Conservation (phyloP, 2,797 vertebrate species). For the Melanotaenia nigrans region DNA sequence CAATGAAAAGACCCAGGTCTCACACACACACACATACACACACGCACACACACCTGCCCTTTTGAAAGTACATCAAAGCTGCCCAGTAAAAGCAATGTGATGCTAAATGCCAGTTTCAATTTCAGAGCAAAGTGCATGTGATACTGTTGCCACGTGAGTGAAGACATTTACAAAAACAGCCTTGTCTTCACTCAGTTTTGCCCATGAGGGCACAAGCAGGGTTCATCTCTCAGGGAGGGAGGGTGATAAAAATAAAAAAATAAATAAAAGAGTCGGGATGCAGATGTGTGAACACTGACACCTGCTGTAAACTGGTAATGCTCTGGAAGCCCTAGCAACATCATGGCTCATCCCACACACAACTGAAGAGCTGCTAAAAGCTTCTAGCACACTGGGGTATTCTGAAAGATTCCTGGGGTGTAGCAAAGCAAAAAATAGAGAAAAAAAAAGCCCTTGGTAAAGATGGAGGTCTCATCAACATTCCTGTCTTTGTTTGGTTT, state of each 20-base stretch:
- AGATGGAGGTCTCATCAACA: conserved; percentile 82
- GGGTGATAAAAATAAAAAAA: conserved; percentile 36
- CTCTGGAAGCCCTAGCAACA: conserved; percentile 70
- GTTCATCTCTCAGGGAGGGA: conserved; percentile 15
- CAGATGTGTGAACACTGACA: conserved; percentile 59
- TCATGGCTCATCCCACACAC: conserved; percentile 63
- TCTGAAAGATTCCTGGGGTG: conserved; percentile 78
- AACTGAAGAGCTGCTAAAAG: conserved; percentile 79
- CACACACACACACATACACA: conserved; percentile 16
- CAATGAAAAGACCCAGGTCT: conserved; percentile 55
- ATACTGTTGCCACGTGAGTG: conserved; percentile 67
- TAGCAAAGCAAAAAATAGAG: conserved; percentile 65
- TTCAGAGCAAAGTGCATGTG: conserved; percentile 73
- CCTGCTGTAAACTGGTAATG: conserved; percentile 67
- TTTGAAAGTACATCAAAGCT: conserved; percentile 80
- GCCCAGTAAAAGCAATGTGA: conserved; percentile 70
- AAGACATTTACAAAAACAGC: conserved; percentile 60
- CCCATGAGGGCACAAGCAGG: conserved; percentile 40
- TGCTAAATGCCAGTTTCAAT: conserved; percentile 81
- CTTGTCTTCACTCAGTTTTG: conserved; percentile 34
- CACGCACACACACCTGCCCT: conserved; percentile 65
- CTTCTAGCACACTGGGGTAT: conserved; percentile 70
- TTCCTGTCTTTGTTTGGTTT: conserved; percentile 82
- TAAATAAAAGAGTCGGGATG: conserved; percentile 37
- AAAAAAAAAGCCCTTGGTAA: conserved; percentile 65